Base-by-base conservation (phyloP, 2,113 vertebrate genomes). In the Caranx ignobilis region DNA sequence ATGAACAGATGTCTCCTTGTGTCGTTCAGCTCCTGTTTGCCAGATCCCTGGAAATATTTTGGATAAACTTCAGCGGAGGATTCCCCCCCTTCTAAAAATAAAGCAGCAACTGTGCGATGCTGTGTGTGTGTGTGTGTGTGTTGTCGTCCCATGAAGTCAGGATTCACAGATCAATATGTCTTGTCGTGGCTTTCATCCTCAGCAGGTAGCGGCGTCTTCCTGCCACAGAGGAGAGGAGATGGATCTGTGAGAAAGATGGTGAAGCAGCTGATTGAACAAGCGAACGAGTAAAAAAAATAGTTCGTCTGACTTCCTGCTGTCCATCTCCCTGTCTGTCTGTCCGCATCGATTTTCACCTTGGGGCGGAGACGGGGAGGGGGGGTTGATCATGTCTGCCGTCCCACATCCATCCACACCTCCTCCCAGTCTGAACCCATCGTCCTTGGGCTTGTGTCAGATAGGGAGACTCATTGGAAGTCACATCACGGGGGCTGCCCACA, bases 381-480 rank as follows among this genome's bases (percentile, higher is more conserved):
- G 26, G 26, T 26, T 26, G 26, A 68, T 78, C 70, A 34, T 26
- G 68, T 71, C 76, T 60, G 68, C 73, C 4, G 11, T 45, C 60
- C 71, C 80, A 82, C 45, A 75, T 74, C 90, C 21, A 56, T 73
- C 86, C 66, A 76, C 73, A 71, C 67, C 21, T 65, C 50, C 50
- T 73, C 48, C 71, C 54, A 12, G 37, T 54, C 64, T 5, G 10
- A 66, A 37, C 11, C 11, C 15, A 47, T 64, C 18, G 55, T 71
- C 71, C 73, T 84, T 71, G 81, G 81, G 55, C 77, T 79, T 45
- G 45, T 18, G 55, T 79, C 76, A 62, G 77, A 61, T 52, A 32
- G 61, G 80, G 69, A 62, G 47, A 56, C 81, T 92, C 78, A 89
- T 91, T 85, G 72, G 56, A 48, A 90, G 84, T 87, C 88, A 63